phyloP scores from a whole-genome alignment of 92 coral and sea anemone species.

The Bergia sp. region DNA sequence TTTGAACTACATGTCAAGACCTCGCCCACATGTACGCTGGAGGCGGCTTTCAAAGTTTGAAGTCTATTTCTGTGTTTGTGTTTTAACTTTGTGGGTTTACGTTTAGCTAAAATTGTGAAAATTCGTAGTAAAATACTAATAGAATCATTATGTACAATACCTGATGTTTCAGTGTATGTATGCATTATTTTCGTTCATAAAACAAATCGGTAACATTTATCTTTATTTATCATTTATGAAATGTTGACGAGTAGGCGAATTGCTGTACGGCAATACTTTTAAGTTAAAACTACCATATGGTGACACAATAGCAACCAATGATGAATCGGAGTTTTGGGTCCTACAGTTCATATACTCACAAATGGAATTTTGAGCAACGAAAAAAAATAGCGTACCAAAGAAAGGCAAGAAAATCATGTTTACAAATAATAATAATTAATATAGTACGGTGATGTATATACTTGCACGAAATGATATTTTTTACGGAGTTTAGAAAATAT shows the following conservation, averaged over 20 bases:
- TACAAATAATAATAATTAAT: neutral
- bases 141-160: neutral
- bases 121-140: neutral
- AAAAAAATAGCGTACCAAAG: neutral
- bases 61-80: neutral
- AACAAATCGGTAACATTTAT: neutral
- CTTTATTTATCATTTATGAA: too few species aligned
- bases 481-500: neutral
- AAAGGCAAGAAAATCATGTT: neutral
- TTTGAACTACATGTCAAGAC: neutral
- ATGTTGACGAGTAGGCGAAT: neutral
- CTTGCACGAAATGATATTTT: neutral
- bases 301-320: neutral
- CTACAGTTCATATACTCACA: neutral
- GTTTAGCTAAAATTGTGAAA: neutral
- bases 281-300: neutral
- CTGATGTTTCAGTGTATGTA: neutral
- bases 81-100: neutral
- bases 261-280: neutral
- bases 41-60: neutral
- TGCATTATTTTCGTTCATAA: neutral
- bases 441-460: too few species aligned
- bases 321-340: neutral
- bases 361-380: neutral
- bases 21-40: neutral